Evolutionary conservation across 35 echinoderm and acorn worm genomes (phyloP), one percentile per base, ranked within the genome.

Genomic region (Lytechinus variegatus): DNA sequence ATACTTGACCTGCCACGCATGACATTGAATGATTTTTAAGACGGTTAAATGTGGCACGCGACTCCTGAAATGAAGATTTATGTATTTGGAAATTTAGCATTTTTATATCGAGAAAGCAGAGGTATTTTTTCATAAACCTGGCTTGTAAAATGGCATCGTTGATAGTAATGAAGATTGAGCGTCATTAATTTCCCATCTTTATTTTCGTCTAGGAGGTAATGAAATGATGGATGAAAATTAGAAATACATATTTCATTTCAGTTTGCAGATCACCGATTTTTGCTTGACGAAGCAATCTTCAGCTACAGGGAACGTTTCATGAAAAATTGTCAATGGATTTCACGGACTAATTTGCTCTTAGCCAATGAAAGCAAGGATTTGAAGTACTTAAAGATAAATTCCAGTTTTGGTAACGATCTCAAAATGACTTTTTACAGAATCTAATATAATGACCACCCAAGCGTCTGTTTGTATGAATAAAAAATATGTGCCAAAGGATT

Each of bases 1-100:
- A 66, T 66, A 21, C 61, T 44, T 71, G 61, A 71, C 61, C 13
- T 4, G 14, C 13, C 24, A 44, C 1, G 33, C 33, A 44, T 44
- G 87, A 89, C 87, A 89, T 9, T 89, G 87, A 89, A 53, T 53
- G 52, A 89, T 33, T 89, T 52, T 16, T 89, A 53, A 89, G 87
- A 89, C 8, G 52, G 87, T 11, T 89, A 29, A 89, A 89, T 89
- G 52, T 89, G 87, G 87, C 87, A 89, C 87, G 87, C 87, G 87
- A 89, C 28, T 89, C 61, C 61, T 5, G 24, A 71, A 71, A 21
- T 71, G 24, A 71, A 71, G 61, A 71, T 71, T 71, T 66, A 19
- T 71, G 14, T 19, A 24, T 14, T 71, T 71, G 1, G 14, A 4
- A 19, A 71, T 13, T 19, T 13, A 19, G 61, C 14, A 71, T 19